Evolutionary conservation across 2,888 invertebrate genomes (phyloP).

Genomic region (Dinocampus coccinellae): DNA sequence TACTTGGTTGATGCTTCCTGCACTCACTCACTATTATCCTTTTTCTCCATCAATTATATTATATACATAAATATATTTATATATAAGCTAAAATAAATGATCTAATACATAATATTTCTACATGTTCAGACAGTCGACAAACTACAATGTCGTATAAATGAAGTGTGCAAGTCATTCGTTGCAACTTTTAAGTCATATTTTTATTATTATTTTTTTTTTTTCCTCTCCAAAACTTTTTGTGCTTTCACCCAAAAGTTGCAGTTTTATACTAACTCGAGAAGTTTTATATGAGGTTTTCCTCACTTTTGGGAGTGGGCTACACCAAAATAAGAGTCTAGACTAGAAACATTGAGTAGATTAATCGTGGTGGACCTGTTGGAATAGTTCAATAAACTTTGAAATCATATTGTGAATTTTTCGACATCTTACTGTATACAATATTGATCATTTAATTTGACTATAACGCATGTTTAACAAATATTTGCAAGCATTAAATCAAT

Average conservation of each 20-base stretch:
- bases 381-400: conserved; percentile 1
- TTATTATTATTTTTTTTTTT: too few species aligned
- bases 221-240: neutral
- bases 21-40: conserved; percentile 15
- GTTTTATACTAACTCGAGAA: neutral
- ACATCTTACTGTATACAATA: neutral
- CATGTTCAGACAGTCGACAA: neutral
- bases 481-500: too few species aligned
- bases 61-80: neutral
- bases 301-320: neutral
- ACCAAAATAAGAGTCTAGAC: conserved; percentile 2
- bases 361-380: conserved; percentile 1
- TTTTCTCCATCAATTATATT: conserved; percentile 16
- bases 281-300: neutral
- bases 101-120: neutral
- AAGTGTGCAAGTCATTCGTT: neutral
- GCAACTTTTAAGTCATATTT: neutral
- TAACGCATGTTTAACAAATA: too few species aligned
- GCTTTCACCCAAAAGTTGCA: neutral
- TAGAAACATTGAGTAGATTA: neutral
- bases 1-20: neutral
- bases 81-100: neutral
- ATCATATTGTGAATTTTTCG: neutral
- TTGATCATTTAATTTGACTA: neutral
- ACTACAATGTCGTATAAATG: neutral